phyloP scores from a whole-genome alignment of 1,140 invertebrate genomes.

The Mamestra configurata region DNA sequence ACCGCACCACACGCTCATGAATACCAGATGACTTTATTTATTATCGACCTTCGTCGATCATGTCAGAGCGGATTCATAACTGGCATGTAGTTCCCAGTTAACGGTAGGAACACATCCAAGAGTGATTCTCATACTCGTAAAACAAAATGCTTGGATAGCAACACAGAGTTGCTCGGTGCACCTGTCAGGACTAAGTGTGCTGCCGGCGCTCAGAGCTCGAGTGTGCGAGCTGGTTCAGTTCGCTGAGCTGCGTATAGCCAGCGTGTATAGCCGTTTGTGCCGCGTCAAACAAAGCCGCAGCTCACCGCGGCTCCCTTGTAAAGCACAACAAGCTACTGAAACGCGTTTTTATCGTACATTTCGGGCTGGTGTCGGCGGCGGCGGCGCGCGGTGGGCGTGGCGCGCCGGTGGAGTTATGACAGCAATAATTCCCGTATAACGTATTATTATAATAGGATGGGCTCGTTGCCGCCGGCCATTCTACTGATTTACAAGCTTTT shows the following conservation, averaged over 20 bases:
- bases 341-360: constrained; percentile 8
- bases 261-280: not conserved
- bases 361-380: constrained; percentile 32
- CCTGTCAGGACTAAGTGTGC: too few relatives aligned
- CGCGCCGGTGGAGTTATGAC: constrained; percentile 42
- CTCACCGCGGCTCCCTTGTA: not conserved
- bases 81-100: not conserved
- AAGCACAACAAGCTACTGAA: not conserved
- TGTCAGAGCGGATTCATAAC: constrained; percentile 14
- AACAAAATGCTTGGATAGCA: too few relatives aligned
- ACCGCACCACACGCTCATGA: constrained; percentile 57
- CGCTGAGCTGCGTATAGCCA: too few relatives aligned
- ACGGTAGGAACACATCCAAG: not conserved
- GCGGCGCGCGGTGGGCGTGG: not conserved
- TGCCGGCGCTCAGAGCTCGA: too few relatives aligned
- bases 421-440: constrained; percentile 52
- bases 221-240: too few relatives aligned
- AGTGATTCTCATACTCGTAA: not conserved
- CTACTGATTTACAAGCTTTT: constrained; percentile 58
- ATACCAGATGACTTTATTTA: constrained; percentile 71
- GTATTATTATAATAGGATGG: constrained; percentile 53
- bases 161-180: too few relatives aligned
- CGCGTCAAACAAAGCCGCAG: not conserved
- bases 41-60: constrained; percentile 50
- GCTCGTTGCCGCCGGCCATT: constrained; percentile 32